Conservation (phyloP, 2,888 invertebrate species). For the Ypsolopha scabrella region DNA sequence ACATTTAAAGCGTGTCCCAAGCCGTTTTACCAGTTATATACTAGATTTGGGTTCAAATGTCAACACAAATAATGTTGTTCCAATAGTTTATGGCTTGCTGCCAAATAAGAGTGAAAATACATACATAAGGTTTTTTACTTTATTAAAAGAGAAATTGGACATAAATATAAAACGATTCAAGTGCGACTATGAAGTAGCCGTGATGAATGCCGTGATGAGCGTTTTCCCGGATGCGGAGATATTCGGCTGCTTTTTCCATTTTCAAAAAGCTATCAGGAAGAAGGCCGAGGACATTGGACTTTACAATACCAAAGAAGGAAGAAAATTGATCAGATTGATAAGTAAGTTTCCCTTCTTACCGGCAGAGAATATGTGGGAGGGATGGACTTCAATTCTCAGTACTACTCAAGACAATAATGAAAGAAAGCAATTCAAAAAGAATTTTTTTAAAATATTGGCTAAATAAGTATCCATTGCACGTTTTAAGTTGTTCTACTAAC, state of each 20-base stretch:
- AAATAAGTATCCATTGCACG: not conserved
- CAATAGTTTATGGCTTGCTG: conserved; percentile 7
- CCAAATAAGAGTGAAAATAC: conserved; percentile 8
- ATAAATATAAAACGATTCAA: not conserved
- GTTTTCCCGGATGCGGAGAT: conserved; percentile 2
- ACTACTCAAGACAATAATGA: not conserved
- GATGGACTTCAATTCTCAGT: conserved; percentile 5
- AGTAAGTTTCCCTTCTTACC: conserved; percentile 3
- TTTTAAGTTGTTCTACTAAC: conserved; percentile 1
- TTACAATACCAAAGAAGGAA: too few relatives aligned
- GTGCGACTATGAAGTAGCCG: conserved; percentile 1
- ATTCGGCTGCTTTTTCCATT: not conserved
- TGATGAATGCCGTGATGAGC: conserved; percentile 1
- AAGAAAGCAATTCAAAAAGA: not conserved
- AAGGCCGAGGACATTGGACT: not conserved
- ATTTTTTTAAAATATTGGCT: not conserved
- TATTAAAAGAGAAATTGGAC: conserved; percentile 1
- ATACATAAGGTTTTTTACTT: conserved; percentile 2
- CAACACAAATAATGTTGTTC: conserved; percentile 8
- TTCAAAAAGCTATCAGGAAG: not conserved
- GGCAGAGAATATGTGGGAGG: conserved; percentile 4
- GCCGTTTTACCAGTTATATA: conserved; percentile 8
- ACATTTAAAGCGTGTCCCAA: conserved; percentile 5
- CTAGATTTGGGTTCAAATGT: conserved; percentile 5
- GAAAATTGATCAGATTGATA: not conserved